Base-by-base conservation (phyloP, 2,888 invertebrate species). In the Camptogramma bilineatum region DNA sequence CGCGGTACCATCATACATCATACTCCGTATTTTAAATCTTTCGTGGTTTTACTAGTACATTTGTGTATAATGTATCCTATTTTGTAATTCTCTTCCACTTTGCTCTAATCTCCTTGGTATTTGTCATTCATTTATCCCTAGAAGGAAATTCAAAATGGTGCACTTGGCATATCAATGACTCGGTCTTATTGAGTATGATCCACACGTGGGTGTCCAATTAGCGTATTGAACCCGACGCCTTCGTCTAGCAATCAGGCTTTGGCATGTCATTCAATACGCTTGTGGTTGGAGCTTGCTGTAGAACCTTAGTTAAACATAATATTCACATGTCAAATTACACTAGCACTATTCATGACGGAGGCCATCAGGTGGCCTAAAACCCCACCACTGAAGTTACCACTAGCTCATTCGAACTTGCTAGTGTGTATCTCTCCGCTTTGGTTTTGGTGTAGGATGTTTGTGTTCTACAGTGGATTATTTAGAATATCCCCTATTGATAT, bases 241-340 rank as follows among this genome's bases (percentile, higher is more conserved):
- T 44, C 60, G 60, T 28, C 28, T 50, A 54, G 53, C 60, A 61
- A 54, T 61, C 53, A 53, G 52, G 42, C 60, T 17, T 61, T 39
- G 42, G 24, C 18, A 34, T 28, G 50, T 54, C 54, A 60, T 60
- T 39, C 42, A 61, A 61, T 58, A 58, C 42, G 24, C 42, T 51
- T 58, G 57, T 58, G 51, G 56, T 50, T 39, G 16, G 8, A n/a
- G 34, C 34, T 31, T 34, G 31, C 47, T 31, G 8, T 2, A 0
- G 34, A 39, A 39, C 34, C 34, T 0, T 39, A 39, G 34, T 39
- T 39, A 13, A 39, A 39, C 34, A 13, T 13, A 13, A 13, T 10
- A 31, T 10, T 7, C 10, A 31, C 10, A 31, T 9, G 8, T 39
- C 10, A 13, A 13, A 13, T 2, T 1, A 39, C 13, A 39, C 28